Percentiles rank a stretch among this genome's conserved stretches.
These are phyloP conservation scores for Polydrusus pterygomalis DNA, from an alignment of 2,888 invertebrate genomes.

Conservation along the genomic window DNA sequence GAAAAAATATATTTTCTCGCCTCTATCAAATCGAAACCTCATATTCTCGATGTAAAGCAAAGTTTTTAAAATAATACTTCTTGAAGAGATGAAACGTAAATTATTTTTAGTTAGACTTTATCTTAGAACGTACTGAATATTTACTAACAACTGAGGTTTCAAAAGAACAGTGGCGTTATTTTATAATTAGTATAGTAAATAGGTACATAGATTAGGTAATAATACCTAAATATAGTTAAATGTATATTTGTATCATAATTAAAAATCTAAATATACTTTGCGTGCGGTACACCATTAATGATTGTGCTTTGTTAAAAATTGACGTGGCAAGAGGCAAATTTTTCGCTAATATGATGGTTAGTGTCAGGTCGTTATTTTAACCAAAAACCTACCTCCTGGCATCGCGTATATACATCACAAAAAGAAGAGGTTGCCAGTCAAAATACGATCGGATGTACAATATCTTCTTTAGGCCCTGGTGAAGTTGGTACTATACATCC, in stretches of 20 bases:
- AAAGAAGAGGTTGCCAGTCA: slow-evolving; percentile 50
- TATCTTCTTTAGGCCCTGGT: slow-evolving; percentile 66
- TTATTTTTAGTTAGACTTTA: background rate
- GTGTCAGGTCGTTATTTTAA: slow-evolving; percentile 72
- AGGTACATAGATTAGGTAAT: slow-evolving; percentile 49
- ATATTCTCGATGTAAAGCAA: background rate
- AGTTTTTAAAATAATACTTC: background rate
- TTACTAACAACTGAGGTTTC: slow-evolving; percentile 5
- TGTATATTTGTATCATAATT: slow-evolving; percentile 44
- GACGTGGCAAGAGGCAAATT: slow-evolving; percentile 54
- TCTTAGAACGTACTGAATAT: background rate
- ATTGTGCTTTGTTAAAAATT: slow-evolving; percentile 64
- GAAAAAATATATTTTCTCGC: slow-evolving; percentile 70
- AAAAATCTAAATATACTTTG: slow-evolving; percentile 47
- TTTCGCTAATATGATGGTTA: slow-evolving; percentile 62
- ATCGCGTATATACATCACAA: slow-evolving; percentile 65
- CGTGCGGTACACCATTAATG: slow-evolving; percentile 54
- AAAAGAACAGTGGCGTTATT: slow-evolving; percentile 10
- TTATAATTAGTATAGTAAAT: slow-evolving; percentile 44
- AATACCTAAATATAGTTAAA: slow-evolving; percentile 47
- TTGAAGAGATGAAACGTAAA: no score
- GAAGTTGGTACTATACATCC: slow-evolving; percentile 49
- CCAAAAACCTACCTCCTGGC: slow-evolving; percentile 60
- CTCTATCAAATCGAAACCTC: background rate
- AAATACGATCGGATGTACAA: slow-evolving; percentile 49